Evolutionary conservation across 2,888 invertebrate genomes (phyloP), one percentile per base, ranked within the genome.

Genomic region (Parnassius orleans): DNA sequence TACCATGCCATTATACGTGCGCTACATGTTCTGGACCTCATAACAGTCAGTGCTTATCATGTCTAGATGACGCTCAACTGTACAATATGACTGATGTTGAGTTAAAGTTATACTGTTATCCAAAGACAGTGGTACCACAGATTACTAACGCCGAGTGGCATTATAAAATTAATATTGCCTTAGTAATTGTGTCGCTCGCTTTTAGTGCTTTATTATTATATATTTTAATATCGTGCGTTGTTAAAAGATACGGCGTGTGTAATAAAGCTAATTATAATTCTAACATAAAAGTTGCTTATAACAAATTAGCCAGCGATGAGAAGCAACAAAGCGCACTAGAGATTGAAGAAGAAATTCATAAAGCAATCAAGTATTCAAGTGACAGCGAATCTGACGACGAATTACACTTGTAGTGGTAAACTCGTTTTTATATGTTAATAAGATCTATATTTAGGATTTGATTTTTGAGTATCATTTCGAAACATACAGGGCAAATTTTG

Each of bases 1-100:
- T 93, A 2, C 84, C 90, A 43, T 96, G 96, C 78, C 96, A 96
- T 84, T 96, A 96, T 79, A 93, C 94, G n/a, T 96, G 96, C 79
- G 92, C 92, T 63, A 90, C 92, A 10, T 96, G 96, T 76, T 82
- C 86, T 9, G 96, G 96, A 10, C 94, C 95, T 9, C 92, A 93
- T 70, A 94, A 95, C 81, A 93, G 93, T 74, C 94, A 96, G 73
- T 96, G 96, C 80, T 82, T 90, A 51, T 85, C 93, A 7, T 96
- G 96, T 81, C 93, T 93, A 75, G 92, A 92, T 9, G 96, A 96
- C 77, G 94, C 95, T 9, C 82, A 86, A 67, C 81, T 94, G 56
- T 86, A 86, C 68, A 89, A 87, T 67, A 66, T 75, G 65, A 87
- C 90, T 9, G 86, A 86, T 61, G 70, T 73, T 0, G 90, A 89